These are phyloP conservation scores for Agrilus planipennis DNA, from an alignment of 1,140 invertebrate genomes.

Conservation along the genomic window DNA sequence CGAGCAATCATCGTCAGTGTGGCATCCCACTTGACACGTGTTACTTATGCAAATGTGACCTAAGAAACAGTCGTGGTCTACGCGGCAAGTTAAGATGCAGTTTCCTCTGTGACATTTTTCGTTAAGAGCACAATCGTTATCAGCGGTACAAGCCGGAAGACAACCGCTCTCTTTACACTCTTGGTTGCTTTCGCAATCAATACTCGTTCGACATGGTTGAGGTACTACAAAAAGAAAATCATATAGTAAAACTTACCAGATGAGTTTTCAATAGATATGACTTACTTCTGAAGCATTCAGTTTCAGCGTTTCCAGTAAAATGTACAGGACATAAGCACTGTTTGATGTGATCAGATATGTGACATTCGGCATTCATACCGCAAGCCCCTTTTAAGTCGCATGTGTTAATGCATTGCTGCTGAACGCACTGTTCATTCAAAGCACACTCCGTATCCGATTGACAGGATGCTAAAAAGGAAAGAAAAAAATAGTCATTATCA, in stretches of 20 bases:
- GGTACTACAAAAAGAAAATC: constrained; percentile 46
- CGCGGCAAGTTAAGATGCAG: constrained; percentile 74
- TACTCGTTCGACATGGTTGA: constrained; percentile 54
- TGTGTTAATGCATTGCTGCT: constrained; percentile 75
- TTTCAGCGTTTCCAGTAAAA: constrained; percentile 74
- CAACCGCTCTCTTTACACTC: constrained; percentile 70
- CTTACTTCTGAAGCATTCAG: constrained; percentile 75
- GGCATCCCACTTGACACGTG: constrained; percentile 75
- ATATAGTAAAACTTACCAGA: constrained; percentile 8
- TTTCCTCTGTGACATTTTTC: constrained; percentile 73
- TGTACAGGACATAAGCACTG: constrained; percentile 70
- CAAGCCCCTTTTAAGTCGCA: constrained; percentile 65
- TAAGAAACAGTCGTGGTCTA: constrained; percentile 84
- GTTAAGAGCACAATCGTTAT: constrained; percentile 80
- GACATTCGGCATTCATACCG: constrained; percentile 80
- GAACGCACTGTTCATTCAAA: constrained; percentile 62
- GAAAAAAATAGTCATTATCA: too few species aligned
- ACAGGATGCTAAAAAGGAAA: constrained; percentile 65
- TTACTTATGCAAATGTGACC: constrained; percentile 79
- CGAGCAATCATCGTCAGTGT: constrained; percentile 75
- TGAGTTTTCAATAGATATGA: constrained; percentile 23
- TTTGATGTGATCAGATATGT: constrained; percentile 61
- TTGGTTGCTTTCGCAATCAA: constrained; percentile 51
- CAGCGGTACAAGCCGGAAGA: constrained; percentile 55
- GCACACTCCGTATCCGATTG: constrained; percentile 69